phyloP scores from a whole-genome alignment of 2,113 vertebrate species.

The Rhinolophus ferrumequinum region DNA sequence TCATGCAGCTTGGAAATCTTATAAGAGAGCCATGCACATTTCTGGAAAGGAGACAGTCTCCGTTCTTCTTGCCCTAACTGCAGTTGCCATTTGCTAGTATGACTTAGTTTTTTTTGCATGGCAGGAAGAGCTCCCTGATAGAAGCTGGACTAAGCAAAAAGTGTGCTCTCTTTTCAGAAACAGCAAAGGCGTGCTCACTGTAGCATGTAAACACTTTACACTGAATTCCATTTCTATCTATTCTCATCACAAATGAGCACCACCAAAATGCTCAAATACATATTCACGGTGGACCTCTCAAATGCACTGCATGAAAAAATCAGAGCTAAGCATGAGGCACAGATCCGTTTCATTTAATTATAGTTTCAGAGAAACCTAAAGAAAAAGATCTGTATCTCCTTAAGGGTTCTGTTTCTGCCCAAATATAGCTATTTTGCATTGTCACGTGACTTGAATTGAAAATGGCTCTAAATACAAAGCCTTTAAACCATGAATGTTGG shows the following conservation, averaged over 20 bases:
- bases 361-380: slow-evolving; percentile 56
- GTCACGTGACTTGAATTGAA: slow-evolving; percentile 55
- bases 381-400: slow-evolving; percentile 33
- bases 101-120: slow-evolving; percentile 29
- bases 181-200: slow-evolving; percentile 57
- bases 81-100: slow-evolving; percentile 56
- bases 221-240: slow-evolving; percentile 24
- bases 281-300: slow-evolving; percentile 54
- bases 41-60: slow-evolving; percentile 41
- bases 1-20: slow-evolving; percentile 29
- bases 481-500: slow-evolving; percentile 12
- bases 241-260: slow-evolving; percentile 41
- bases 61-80: slow-evolving; percentile 41
- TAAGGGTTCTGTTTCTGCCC: slow-evolving; percentile 41
- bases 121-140: slow-evolving; percentile 38
- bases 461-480: slow-evolving; percentile 34
- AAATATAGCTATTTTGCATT: slow-evolving; percentile 1
- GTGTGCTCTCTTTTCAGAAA: slow-evolving; percentile 51
- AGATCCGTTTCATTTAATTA: slow-evolving; percentile 73
- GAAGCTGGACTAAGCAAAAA: slow-evolving; percentile 65
- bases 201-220: slow-evolving; percentile 74
- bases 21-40: neutral
- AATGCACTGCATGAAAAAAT: slow-evolving; percentile 45
- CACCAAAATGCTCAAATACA: slow-evolving; percentile 51
- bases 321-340: slow-evolving; percentile 29